phyloP scores from a whole-genome alignment of 2,888 invertebrate genomes.

The Podotricha telesiphe region DNA sequence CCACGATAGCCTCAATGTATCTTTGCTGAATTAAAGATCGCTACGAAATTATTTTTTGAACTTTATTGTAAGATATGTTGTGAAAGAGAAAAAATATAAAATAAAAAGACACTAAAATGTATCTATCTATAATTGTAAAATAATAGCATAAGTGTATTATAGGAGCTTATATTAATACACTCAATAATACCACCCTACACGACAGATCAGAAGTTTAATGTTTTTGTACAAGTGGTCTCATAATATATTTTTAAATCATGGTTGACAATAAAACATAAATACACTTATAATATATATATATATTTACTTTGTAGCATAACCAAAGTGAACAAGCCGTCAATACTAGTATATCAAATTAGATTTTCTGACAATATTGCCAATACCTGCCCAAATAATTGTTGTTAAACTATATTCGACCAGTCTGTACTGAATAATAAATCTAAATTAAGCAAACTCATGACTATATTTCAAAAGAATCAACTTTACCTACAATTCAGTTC shows the following conservation, averaged over 20 bases:
- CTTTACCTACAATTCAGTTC: constrained; percentile 14
- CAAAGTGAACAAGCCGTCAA: background rate
- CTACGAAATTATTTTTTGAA: too few relatives aligned
- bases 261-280: background rate
- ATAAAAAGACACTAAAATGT: too few relatives aligned
- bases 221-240: background rate
- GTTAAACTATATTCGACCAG: constrained; percentile 2
- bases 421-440: constrained; percentile 24
- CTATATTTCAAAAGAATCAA: constrained; percentile 34
- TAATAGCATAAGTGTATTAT: too few relatives aligned
- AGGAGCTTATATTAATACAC: too few relatives aligned
- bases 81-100: too few relatives aligned
- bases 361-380: background rate
- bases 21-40: too few relatives aligned
- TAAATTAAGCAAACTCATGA: constrained; percentile 17
- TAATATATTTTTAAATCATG: background rate
- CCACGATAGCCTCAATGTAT: too few relatives aligned
- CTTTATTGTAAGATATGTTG: too few relatives aligned
- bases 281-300: too few relatives aligned
- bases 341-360: constrained; percentile 6
- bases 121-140: too few relatives aligned
- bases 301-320: too few relatives aligned
- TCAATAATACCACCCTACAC: too few relatives aligned
- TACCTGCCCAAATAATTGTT: background rate
- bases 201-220: background rate